phyloP scores from a whole-genome alignment of 2,797 vertebrate genomes.

The Anolis apletophallus region DNA sequence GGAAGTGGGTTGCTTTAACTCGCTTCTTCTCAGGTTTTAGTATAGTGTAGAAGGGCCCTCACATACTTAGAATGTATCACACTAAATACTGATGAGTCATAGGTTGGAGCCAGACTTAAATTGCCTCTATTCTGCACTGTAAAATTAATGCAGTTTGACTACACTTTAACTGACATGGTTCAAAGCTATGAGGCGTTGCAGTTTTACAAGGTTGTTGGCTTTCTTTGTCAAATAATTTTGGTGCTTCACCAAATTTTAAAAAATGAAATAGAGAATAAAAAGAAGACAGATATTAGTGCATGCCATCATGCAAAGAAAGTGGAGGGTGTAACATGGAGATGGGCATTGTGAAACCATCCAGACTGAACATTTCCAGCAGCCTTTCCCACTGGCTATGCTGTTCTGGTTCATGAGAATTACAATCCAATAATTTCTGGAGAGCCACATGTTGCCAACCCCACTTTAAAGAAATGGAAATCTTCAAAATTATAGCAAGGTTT shows the following conservation, averaged over 20 bases:
- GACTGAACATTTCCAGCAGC: not conserved
- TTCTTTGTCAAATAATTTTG: too few species aligned
- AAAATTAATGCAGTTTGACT: too few species aligned
- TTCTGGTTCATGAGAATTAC: not conserved
- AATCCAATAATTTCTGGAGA: not conserved
- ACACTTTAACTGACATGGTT: too few species aligned
- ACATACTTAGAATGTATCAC: too few species aligned
- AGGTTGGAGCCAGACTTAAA: too few species aligned
- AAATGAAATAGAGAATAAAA: not conserved
- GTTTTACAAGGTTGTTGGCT: too few species aligned
- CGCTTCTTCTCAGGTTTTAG: too few species aligned
- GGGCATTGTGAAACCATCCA: not conserved
- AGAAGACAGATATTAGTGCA: not conserved
- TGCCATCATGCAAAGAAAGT: not conserved
- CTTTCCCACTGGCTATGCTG: not conserved
- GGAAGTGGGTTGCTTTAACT: too few species aligned
- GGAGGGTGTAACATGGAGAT: not conserved
- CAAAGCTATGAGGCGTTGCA: too few species aligned
- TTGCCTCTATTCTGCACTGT: not conserved
- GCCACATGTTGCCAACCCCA: not conserved
- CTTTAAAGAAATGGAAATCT: not conserved
- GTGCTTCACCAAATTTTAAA: too few species aligned
- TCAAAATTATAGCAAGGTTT: not conserved
- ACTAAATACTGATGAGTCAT: too few species aligned
- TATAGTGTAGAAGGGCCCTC: too few species aligned